Evolutionary conservation across 2,888 invertebrate species (phyloP).

Genomic region (Macropis europaea): DNA sequence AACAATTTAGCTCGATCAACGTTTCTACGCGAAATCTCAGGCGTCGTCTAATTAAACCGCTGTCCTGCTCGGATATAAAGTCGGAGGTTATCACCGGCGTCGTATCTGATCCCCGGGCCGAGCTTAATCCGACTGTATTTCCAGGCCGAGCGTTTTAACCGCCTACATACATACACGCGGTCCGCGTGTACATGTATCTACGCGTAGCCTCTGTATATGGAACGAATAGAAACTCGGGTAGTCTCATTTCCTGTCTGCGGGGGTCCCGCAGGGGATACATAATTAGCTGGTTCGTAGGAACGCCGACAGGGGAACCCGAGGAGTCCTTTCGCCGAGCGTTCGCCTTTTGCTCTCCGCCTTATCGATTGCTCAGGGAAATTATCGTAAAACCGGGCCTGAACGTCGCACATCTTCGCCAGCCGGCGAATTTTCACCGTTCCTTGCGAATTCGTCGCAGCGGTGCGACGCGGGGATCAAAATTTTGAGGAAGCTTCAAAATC

Average conservation of each 20-base stretch:
- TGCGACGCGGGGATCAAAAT: too few relatives aligned
- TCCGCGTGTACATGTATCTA: slow-evolving; percentile 40
- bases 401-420: neutral
- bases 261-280: slow-evolving; percentile 76
- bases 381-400: slow-evolving; percentile 15
- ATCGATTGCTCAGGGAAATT: slow-evolving; percentile 53
- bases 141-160: slow-evolving; percentile 54
- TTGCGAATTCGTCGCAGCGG: too few relatives aligned
- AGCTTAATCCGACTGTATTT: slow-evolving; percentile 74
- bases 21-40: slow-evolving; percentile 76
- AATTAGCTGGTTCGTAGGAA: slow-evolving; percentile 74
- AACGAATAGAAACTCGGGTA: slow-evolving; percentile 71
- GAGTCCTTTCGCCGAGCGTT: slow-evolving; percentile 43
- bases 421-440: neutral
- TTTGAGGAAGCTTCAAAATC: too few relatives aligned
- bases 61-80: slow-evolving; percentile 75
- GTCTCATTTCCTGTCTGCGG: slow-evolving; percentile 79
- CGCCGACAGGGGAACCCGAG: slow-evolving; percentile 26
- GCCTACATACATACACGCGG: slow-evolving; percentile 4
- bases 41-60: slow-evolving; percentile 79
- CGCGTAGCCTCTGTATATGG: slow-evolving; percentile 31
- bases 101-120: slow-evolving; percentile 67
- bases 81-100: slow-evolving; percentile 74
- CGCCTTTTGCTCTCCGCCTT: slow-evolving; percentile 39
- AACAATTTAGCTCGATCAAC: slow-evolving; percentile 80